Conservation (phyloP, 2,113 vertebrate genomes). For the Lontra canadensis region DNA sequence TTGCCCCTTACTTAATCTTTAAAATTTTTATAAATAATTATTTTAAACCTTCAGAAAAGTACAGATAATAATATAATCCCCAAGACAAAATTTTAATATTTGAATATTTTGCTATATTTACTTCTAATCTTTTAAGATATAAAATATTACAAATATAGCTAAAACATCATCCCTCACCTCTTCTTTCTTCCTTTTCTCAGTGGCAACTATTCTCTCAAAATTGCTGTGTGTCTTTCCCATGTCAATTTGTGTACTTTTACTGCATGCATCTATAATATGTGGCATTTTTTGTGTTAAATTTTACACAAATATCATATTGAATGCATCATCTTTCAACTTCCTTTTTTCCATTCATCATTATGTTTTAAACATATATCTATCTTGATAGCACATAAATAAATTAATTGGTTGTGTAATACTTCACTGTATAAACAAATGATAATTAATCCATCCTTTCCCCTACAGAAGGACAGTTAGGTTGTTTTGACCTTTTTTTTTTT, state of each 20-base stretch:
- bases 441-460: background rate
- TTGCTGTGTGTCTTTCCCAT: background rate
- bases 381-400: background rate
- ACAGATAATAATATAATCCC: background rate
- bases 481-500: background rate
- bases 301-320: background rate
- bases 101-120: conserved; percentile 14
- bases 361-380: background rate
- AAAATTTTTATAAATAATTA: background rate
- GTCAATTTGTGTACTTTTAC: conserved; percentile 26
- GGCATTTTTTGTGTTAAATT: background rate
- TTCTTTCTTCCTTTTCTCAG: background rate
- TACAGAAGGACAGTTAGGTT: background rate
- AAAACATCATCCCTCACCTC: background rate
- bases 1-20: background rate
- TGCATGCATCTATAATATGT: background rate
- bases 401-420: background rate
- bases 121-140: background rate
- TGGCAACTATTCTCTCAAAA: background rate
- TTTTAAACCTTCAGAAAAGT: background rate
- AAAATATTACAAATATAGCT: background rate
- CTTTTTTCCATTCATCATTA: background rate
- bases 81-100: background rate
- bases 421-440: background rate
- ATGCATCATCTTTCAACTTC: background rate